Base-by-base conservation (phyloP, 2,888 invertebrate species). In the Lithophane socia region DNA sequence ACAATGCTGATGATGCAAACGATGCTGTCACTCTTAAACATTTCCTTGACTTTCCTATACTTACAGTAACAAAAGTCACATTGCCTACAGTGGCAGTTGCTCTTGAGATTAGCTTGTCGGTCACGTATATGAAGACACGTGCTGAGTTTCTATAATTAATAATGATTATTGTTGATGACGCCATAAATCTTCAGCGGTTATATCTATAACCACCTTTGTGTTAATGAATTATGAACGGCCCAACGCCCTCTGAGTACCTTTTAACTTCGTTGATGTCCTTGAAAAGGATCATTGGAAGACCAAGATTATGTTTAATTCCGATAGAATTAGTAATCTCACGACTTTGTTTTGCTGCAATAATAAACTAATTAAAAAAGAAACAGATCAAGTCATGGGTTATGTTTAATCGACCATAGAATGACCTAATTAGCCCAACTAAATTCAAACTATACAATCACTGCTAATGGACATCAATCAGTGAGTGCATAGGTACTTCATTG, bases 81-180 rank as follows among this genome's bases (percentile, higher is more conserved):
- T 67, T 64, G 67, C 56, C 42, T 60, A 47, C 7, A 21, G n/a
- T 29, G n/a, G 12, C 24, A 67, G 42, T 67, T 52, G 70, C 54
- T 60, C 29, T 54, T 49, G 21, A 67, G 42, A 52, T 71, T 60
- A 67, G 13, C 37, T 75, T 64, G 56, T n/a, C 18, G 13, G 64
- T 72, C 82, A 79, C 82, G 83, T 83, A 60, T 54, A 13, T 16
- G 3, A 37, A 7, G 49, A 56, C 60, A 83, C 75, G 79, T 83
- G 75, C 58, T 37, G 3, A 24, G 75, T 37, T 75, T 80, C 49
- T 76, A 24, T 75, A 74, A 81, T 82, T 82, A 79, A 24, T 67
- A 24, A 47, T 21, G 56, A 77, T 77, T 69, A 69, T 68, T 42
- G 60, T 79, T 83, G 63, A 71, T 52, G 75, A 44, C 61, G 44